phyloP scores from a whole-genome alignment of 2,888 invertebrate species.

The Coelinius sp. region DNA sequence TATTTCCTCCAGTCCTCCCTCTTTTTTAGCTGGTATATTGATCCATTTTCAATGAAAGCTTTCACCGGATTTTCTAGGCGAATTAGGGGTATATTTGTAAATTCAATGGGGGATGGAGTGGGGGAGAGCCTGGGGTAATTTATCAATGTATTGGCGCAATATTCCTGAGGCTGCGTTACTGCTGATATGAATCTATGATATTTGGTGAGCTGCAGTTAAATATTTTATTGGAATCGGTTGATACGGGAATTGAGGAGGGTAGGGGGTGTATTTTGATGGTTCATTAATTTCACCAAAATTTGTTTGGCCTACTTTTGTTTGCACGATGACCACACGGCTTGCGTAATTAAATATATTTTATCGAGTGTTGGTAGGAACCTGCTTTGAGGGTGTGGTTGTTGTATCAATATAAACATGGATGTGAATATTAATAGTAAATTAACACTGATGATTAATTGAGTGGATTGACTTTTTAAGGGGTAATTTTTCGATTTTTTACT shows the following conservation, averaged over 20 bases:
- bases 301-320: background rate
- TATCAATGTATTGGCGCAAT: constrained; percentile 19
- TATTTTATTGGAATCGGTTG: constrained; percentile 13
- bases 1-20: background rate
- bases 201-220: constrained; percentile 18
- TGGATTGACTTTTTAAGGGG: too few relatives aligned
- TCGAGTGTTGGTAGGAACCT: too few relatives aligned
- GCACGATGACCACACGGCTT: background rate
- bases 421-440: too few relatives aligned
- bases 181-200: background rate
- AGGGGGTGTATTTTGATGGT: constrained; percentile 27
- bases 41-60: background rate
- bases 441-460: too few relatives aligned
- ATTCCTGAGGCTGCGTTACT: background rate
- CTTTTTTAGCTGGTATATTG: background rate
- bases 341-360: background rate
- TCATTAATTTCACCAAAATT: constrained; percentile 26
- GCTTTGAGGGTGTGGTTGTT: too few relatives aligned
- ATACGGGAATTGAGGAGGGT: background rate
- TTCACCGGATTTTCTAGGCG: background rate
- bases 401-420: too few relatives aligned
- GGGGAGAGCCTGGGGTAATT: background rate
- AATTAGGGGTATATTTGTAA: constrained; percentile 15
- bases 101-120: background rate
- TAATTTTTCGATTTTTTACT: too few relatives aligned